Evolutionary conservation across 2,888 invertebrate genomes (phyloP).

Genomic region (Calliopum simillimum): DNA sequence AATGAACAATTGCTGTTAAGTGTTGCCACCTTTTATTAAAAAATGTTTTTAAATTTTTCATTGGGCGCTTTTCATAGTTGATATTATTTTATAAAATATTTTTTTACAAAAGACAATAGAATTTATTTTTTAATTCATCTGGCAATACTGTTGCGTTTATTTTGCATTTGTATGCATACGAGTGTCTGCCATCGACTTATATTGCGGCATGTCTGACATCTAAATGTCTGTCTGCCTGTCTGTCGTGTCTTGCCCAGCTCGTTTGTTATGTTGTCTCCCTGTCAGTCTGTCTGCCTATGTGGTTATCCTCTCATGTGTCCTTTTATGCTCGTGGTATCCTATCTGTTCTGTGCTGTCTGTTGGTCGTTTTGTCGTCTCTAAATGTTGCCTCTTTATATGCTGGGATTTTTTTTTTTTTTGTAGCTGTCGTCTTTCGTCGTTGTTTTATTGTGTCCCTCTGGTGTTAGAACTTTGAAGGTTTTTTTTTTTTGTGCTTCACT

Average conservation of each 20-base stretch:
- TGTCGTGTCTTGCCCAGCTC: background rate
- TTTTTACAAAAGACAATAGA: too few species aligned
- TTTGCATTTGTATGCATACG: slow-evolving; percentile 3
- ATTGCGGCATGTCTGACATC: slow-evolving; percentile 27
- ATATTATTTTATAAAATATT: too few species aligned
- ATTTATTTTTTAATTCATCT: too few species aligned
- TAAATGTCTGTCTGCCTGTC: slow-evolving; percentile 16
- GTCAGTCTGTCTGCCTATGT: slow-evolving; percentile 1
- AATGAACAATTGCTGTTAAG: too few species aligned
- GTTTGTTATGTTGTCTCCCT: background rate
- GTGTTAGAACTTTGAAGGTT: slow-evolving; percentile 20
- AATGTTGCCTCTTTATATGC: background rate
- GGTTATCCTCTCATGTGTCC: background rate
- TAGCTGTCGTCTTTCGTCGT: background rate
- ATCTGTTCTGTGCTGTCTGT: background rate
- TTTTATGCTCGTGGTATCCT: background rate
- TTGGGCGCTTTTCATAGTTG: too few species aligned
- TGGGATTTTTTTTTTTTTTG: background rate
- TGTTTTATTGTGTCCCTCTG: slow-evolving; percentile 14
- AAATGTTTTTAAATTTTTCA: too few species aligned
- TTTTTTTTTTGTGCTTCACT: slow-evolving; percentile 19
- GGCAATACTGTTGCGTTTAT: background rate
- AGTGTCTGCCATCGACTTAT: slow-evolving; percentile 9
- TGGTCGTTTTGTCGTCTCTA: background rate
- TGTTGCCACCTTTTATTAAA: too few species aligned